Percentiles rank a stretch among this genome's conserved stretches.
Conservation (phyloP, 1,140 invertebrate species). For the Cheumatopsyche charites region DNA sequence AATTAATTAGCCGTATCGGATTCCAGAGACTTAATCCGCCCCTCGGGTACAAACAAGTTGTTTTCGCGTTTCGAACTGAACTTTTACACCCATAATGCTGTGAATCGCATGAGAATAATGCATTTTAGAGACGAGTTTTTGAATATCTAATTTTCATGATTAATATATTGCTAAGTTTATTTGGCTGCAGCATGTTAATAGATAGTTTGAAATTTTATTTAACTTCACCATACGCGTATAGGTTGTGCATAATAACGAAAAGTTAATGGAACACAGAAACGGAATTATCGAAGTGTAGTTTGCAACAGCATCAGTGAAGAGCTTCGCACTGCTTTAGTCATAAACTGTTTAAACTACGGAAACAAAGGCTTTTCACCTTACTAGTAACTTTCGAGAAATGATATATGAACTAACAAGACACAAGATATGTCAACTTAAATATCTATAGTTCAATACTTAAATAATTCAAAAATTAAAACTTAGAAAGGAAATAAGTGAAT, state of each 20-base stretch:
- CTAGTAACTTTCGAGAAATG: too few species aligned
- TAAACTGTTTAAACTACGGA: constrained; percentile 47
- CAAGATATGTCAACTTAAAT: too few species aligned
- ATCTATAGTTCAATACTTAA: too few species aligned
- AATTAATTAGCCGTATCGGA: constrained; percentile 34
- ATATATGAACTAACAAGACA: too few species aligned
- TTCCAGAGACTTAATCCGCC: constrained; percentile 25
- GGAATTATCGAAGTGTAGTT: constrained; percentile 43
- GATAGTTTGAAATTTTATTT: too few species aligned
- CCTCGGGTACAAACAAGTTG: constrained; percentile 23
- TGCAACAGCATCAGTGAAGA: constrained; percentile 37
- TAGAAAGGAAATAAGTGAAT: too few species aligned
- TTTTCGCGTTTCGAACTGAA: neutral
- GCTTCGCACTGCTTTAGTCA: constrained; percentile 42
- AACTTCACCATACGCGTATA: too few species aligned
- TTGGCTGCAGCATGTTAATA: neutral
- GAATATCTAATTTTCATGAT: constrained; percentile 8
- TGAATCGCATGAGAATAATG: too few species aligned
- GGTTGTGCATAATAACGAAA: constrained; percentile 36
- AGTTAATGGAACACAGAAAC: constrained; percentile 45
- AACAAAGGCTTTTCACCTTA: constrained; percentile 41
- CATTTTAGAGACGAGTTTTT: too few species aligned
- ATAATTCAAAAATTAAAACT: too few species aligned
- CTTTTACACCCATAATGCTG: too few species aligned
- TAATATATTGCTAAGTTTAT: neutral